Evolutionary conservation across 2,113 vertebrate genomes (phyloP).

Genomic region (Anser cygnoides): DNA sequence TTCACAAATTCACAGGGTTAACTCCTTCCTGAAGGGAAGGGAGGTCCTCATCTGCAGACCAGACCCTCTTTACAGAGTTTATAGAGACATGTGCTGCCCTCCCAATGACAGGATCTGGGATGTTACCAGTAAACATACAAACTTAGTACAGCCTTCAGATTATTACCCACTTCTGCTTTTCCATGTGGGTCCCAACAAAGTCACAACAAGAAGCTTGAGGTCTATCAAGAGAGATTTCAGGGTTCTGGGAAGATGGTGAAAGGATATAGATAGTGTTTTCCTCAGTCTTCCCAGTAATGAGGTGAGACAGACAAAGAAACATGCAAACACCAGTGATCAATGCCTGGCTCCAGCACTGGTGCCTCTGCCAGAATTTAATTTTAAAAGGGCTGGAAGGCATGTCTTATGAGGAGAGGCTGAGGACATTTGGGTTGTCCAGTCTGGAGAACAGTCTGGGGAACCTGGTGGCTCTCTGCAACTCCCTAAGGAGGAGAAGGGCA

Average conservation of each 20-base stretch:
- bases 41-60: background rate
- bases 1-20: background rate
- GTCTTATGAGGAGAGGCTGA: background rate
- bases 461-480: background rate
- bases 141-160: background rate
- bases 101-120: background rate
- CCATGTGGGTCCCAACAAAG: background rate
- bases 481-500: background rate
- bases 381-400: background rate
- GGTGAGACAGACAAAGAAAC: background rate
- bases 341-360: background rate
- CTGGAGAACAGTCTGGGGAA: background rate
- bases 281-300: background rate
- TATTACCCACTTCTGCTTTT: background rate
- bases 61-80: background rate
- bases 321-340: background rate
- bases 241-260: background rate
- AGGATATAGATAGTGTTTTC: background rate
- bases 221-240: background rate
- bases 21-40: background rate
- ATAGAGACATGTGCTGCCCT: background rate
- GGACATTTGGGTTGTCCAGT: background rate
- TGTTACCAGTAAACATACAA: background rate
- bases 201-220: background rate
- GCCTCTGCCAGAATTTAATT: background rate